phyloP scores from a whole-genome alignment of 2,797 vertebrate species.

The Manis crassicaudata region DNA sequence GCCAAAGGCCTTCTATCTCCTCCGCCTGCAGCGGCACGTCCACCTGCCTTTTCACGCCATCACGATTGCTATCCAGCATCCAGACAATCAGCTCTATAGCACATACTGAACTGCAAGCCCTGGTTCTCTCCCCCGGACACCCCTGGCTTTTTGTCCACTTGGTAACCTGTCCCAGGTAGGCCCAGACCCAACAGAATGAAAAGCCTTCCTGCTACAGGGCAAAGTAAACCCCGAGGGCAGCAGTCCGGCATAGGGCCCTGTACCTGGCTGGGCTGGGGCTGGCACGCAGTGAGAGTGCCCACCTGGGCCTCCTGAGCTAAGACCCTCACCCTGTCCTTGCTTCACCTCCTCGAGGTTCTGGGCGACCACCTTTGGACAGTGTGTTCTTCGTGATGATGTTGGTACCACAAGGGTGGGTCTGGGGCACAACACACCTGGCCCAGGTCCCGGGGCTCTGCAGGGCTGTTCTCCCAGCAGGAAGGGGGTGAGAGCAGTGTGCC shows the following conservation, averaged over 20 bases:
- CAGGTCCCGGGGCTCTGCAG: neutral
- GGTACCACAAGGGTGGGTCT: neutral
- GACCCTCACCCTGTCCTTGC: neutral
- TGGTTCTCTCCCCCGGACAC: neutral
- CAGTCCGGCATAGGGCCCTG: neutral
- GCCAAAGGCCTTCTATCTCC: neutral
- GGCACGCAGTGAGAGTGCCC: neutral
- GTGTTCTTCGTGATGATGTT: neutral
- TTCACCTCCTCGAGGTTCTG: neutral
- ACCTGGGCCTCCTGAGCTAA: neutral
- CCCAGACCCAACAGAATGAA: neutral
- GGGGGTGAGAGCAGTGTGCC: rapidly evolving
- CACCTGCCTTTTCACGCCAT: neutral
- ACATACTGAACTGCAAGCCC: neutral
- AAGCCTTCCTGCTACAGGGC: neutral
- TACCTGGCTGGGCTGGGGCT: too few relatives aligned
- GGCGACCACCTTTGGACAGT: neutral
- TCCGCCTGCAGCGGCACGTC: neutral
- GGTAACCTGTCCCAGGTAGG: neutral
- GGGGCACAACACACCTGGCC: neutral
- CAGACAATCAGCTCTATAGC: neutral
- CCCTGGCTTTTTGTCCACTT: neutral
- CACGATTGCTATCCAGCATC: neutral
- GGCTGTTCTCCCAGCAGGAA: neutral
- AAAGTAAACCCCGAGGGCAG: neutral